Conservation (phyloP, 2,113 vertebrate genomes). For the Eleginops maclovinus region DNA sequence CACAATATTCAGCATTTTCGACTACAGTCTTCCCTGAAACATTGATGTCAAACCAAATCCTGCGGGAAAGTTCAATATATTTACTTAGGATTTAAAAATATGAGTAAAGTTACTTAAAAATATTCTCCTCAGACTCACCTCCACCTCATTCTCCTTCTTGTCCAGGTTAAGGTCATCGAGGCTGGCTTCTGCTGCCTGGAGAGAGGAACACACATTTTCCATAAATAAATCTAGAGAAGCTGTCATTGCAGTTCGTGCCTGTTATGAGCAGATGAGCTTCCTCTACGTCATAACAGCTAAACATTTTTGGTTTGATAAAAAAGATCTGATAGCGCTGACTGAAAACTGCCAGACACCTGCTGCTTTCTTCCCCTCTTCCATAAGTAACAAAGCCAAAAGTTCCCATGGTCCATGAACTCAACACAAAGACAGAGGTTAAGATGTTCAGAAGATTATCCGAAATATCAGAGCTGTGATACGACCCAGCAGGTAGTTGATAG, state of each 20-base stretch:
- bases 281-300: too few species aligned
- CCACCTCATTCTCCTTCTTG: constrained; percentile 93
- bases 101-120: background rate
- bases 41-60: background rate
- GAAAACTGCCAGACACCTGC: background rate
- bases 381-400: background rate
- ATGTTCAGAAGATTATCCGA: constrained; percentile 8
- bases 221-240: too few species aligned
- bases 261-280: too few species aligned
- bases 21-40: background rate
- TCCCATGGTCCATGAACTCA: background rate
- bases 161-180: constrained; percentile 88
- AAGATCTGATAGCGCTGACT: too few species aligned
- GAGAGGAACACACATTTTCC: background rate
- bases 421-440: background rate
- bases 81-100: too few species aligned
- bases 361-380: background rate
- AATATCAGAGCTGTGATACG: constrained; percentile 1
- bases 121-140: constrained; percentile 82
- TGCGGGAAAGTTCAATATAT: background rate
- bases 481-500: constrained; percentile 16
- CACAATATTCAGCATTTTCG: background rate
- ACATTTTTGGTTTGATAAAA: too few species aligned
- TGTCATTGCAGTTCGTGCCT: too few species aligned
- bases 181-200: constrained; percentile 83